Conservation (phyloP, 2,113 vertebrate genomes). For the Cercopithecus mona region DNA sequence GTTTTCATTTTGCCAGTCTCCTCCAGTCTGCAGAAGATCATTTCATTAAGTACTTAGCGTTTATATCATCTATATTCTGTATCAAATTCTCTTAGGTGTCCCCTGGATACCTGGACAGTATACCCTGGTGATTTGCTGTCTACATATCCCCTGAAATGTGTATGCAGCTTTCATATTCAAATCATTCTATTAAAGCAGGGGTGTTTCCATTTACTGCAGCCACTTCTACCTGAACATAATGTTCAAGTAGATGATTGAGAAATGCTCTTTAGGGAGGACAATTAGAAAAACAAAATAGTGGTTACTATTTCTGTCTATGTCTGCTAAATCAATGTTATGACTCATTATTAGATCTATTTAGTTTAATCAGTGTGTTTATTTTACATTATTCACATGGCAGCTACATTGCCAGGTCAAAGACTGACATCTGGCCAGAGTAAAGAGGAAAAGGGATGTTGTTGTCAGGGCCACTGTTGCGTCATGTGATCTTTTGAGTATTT, state of each 20-base stretch:
- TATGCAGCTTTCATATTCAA: background rate
- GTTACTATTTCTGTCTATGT: background rate
- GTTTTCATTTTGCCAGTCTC: background rate
- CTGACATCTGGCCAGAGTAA: background rate
- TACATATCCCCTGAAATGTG: background rate
- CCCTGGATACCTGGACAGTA: background rate
- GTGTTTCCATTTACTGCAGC: background rate
- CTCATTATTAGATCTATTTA: slow-evolving; percentile 35
- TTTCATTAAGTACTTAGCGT: slow-evolving; percentile 18
- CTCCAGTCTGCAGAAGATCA: background rate
- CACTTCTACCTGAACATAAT: background rate
- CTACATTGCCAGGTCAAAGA: background rate
- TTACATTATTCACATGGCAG: slow-evolving; percentile 28
- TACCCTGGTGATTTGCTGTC: background rate
- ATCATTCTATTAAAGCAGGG: background rate
- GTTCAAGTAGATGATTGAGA: background rate
- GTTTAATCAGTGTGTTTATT: slow-evolving; percentile 54
- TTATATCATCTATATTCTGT: background rate
- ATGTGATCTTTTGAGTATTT: background rate
- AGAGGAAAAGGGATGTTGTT: background rate
- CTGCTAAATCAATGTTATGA: background rate
- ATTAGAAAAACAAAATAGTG: background rate
- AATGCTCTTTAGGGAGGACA: background rate
- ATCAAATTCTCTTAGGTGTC: background rate
- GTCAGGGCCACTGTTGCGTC: background rate